phyloP scores from a whole-genome alignment of 2,797 vertebrate genomes.

The Steatocranus sp. region DNA sequence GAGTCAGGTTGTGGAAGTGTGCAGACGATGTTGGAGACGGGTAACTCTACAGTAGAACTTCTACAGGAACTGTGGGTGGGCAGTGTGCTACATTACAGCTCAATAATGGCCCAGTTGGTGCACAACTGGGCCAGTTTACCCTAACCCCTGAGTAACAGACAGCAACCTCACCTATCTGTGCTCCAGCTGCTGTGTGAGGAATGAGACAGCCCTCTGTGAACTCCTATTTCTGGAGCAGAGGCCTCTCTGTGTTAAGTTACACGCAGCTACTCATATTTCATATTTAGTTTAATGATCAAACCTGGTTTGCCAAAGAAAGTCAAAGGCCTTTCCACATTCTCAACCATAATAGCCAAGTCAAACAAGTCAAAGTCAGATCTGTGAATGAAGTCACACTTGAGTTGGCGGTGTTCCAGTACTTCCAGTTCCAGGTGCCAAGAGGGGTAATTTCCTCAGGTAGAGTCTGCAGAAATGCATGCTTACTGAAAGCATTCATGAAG shows the following conservation, averaged over 20 bases:
- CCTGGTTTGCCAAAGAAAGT: background rate
- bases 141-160: background rate
- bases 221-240: background rate
- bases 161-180: background rate
- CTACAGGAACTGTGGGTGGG: background rate
- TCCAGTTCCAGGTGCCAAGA: background rate
- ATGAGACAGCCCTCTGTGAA: background rate
- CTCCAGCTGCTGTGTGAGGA: background rate
- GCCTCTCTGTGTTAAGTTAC: background rate
- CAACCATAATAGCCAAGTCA: background rate
- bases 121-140: background rate
- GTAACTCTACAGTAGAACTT: background rate
- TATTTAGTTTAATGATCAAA: background rate
- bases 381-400: background rate
- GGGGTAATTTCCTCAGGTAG: background rate
- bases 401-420: background rate
- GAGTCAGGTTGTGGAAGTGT: constrained; percentile 8
- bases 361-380: background rate
- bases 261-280: background rate
- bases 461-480: background rate
- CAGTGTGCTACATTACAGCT: background rate
- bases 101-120: background rate
- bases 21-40: background rate
- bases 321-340: background rate
- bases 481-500: background rate